Base-by-base conservation (phyloP, 2,888 invertebrate species). In the Odontothrips loti region DNA sequence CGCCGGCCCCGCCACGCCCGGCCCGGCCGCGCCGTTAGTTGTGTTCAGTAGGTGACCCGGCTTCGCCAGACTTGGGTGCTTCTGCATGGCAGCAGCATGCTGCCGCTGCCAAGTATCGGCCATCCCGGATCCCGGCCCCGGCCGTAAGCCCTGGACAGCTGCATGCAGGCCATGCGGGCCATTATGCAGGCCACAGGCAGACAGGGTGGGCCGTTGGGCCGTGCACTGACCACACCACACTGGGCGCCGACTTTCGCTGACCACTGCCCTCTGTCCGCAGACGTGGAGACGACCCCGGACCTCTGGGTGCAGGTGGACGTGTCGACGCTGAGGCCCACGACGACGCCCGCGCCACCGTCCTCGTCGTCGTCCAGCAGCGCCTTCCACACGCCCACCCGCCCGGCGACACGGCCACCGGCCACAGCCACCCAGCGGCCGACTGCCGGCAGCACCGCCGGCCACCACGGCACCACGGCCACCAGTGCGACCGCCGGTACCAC, bases 241-340 rank as follows among this genome's bases (percentile, higher is more conserved):
- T 11, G 17, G 51, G 17, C 15, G 51, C 51, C 17, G 51, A 27
- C 27, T 1, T 23, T 9, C 68, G 1, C n/a, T 68, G 23, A 23
- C 6, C 58, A 6, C 9, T 68, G 6, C 15, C 17, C 27, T 23
- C 23, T 75, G 8, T 68, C 23, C 10, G 23, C 27, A 75, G 68
- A 75, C 27, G 23, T 75, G 68, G 68, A 75, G 4, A 92, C 92
- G 1, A 90, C 92, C 10, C 91, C 92, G 12, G 91, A 92, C 84
- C 91, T 91, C 15, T 93, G 93, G 93, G 90, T 93, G 15, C 68
- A 75, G 68, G 68, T 75, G 68, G 68, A 75, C 23, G 68, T 75
- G 68, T 75, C 68, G 23, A 75, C 68, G 68, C 87, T 92, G 80
- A 87, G 90, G 58, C 90, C 88, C 27, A 88, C 86, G 81, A 86